Conservation (phyloP, 2,113 vertebrate species). For the Hylia prasina region DNA sequence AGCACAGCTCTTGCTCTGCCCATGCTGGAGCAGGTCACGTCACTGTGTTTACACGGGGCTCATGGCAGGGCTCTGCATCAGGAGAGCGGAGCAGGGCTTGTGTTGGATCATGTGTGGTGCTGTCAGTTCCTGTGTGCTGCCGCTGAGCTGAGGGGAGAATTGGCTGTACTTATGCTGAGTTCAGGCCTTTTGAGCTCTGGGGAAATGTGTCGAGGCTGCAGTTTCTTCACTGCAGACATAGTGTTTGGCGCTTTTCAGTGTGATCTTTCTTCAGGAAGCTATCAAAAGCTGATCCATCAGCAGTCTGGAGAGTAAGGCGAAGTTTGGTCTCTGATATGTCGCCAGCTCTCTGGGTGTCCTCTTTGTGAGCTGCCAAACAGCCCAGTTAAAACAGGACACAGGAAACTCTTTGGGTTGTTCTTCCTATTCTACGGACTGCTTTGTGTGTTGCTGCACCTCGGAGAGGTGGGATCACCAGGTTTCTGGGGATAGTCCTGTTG, state of each 20-base stretch:
- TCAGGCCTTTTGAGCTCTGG: constrained; percentile 73
- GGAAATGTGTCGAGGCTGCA: constrained; percentile 88
- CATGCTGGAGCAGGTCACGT: background rate
- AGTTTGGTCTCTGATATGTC: background rate
- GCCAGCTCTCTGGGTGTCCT: background rate
- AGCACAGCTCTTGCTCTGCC: background rate
- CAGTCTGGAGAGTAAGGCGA: constrained; percentile 48
- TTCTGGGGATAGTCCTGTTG: background rate
- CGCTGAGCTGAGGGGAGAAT: constrained; percentile 25
- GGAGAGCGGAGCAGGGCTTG: constrained; percentile 54
- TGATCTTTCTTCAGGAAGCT: constrained; percentile 75
- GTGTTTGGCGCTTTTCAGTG: constrained; percentile 81
- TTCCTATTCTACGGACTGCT: background rate
- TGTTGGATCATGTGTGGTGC: constrained; percentile 59
- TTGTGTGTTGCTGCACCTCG: background rate
- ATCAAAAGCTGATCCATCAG: constrained; percentile 77
- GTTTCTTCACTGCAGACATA: constrained; percentile 68
- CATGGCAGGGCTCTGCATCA: background rate
- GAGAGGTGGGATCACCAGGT: background rate
- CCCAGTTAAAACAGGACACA: fast-evolving
- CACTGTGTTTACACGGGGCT: constrained; percentile 47
- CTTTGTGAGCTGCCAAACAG: background rate
- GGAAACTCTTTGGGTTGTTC: background rate
- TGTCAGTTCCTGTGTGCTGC: constrained; percentile 45
- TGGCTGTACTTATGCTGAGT: constrained; percentile 82